A percentile compares a stretch with the other conserved stretches of the same genome.
Conservation (phyloP, 1,140 invertebrate species). For the Coenobita brevimanus region DNA sequence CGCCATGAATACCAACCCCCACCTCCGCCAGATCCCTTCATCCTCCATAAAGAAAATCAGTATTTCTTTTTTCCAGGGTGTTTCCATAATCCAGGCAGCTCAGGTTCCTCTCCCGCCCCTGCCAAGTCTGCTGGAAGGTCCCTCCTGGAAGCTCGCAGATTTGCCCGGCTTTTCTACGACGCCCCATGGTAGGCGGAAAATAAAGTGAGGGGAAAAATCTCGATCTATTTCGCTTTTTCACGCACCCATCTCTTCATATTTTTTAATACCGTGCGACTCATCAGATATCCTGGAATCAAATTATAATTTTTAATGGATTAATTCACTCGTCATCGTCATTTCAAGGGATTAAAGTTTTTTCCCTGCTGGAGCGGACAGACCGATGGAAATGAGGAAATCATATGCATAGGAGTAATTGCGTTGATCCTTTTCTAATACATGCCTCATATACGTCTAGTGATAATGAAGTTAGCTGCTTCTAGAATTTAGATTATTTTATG, state of each 20-base stretch:
- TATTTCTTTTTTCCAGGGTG: conserved; percentile 29
- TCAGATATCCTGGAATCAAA: conserved; percentile 14
- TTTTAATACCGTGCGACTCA: not conserved
- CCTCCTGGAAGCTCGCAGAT: conserved; percentile 23
- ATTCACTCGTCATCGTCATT: not conserved
- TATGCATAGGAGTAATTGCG: no score
- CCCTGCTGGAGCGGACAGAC: no score
- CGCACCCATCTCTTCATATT: not conserved
- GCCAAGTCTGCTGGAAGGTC: not conserved
- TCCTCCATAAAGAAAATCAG: conserved; percentile 48
- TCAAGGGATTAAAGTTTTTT: conserved; percentile 9
- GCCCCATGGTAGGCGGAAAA: not conserved
- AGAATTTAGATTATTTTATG: no score
- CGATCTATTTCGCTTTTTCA: not conserved
- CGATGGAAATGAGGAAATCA: no score
- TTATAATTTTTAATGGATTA: conserved; percentile 28
- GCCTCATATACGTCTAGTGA: no score
- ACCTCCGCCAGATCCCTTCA: conserved; percentile 32
- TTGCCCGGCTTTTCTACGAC: conserved; percentile 31
- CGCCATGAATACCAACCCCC: conserved; percentile 52
- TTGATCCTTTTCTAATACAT: no score
- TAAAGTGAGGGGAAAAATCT: not conserved
- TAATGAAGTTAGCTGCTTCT: no score
- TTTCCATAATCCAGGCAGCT: conserved; percentile 48
- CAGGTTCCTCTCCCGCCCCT: not conserved